These are phyloP conservation scores for Anoncus sp. DNA, from an alignment of 2,888 invertebrate species.

Conservation along the genomic window DNA sequence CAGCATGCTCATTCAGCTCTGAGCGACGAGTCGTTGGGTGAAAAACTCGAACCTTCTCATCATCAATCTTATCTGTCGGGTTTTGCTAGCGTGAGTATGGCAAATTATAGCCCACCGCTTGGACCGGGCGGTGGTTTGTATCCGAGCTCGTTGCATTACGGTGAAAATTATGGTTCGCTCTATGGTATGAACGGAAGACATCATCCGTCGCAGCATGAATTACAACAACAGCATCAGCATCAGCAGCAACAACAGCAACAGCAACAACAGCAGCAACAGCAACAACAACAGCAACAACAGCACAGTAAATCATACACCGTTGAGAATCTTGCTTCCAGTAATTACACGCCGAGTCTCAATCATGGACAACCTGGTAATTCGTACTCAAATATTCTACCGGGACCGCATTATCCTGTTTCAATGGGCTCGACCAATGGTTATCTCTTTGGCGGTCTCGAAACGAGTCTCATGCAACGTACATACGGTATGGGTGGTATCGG, in stretches of 20 bases:
- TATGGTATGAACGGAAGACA: slow-evolving; percentile 78
- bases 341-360: slow-evolving; percentile 81
- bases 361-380: slow-evolving; percentile 73
- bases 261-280: slow-evolving; percentile 74
- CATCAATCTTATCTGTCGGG: slow-evolving; percentile 73
- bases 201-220: slow-evolving; percentile 58
- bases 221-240: slow-evolving; percentile 69
- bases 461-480: slow-evolving; percentile 80
- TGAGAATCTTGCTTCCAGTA: slow-evolving; percentile 82
- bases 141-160: slow-evolving; percentile 75
- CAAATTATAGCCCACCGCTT: slow-evolving; percentile 80
- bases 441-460: slow-evolving; percentile 80
- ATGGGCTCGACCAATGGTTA: slow-evolving; percentile 79
- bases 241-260: slow-evolving; percentile 71
- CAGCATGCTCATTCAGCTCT: slow-evolving; percentile 76
- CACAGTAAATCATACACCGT: slow-evolving; percentile 82
- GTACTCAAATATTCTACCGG: slow-evolving; percentile 82
- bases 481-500: slow-evolving; percentile 79
- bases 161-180: slow-evolving; percentile 77
- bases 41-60: slow-evolving; percentile 77
- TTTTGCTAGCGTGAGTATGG: slow-evolving; percentile 72
- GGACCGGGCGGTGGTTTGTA: slow-evolving; percentile 74
- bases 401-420: slow-evolving; percentile 82
- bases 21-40: slow-evolving; percentile 76
- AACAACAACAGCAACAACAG: slow-evolving; percentile 74